These are phyloP conservation scores for Hemiscyllium ocellatum DNA, from an alignment of 2,113 vertebrate species.

Conservation along the genomic window DNA sequence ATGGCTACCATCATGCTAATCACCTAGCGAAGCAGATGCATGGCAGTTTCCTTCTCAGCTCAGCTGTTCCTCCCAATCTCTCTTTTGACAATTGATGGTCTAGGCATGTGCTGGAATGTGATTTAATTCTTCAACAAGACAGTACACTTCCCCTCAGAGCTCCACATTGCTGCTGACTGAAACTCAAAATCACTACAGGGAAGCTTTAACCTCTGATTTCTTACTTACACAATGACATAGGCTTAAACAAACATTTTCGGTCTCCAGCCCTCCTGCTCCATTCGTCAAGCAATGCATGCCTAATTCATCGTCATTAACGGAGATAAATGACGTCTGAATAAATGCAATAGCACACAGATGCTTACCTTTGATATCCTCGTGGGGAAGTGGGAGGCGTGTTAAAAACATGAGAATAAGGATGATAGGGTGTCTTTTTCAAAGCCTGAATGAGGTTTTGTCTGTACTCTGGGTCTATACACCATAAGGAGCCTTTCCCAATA, in stretches of 20 bases:
- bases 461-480: slow-evolving; percentile 99
- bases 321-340: background rate
- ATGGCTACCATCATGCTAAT: slow-evolving; percentile 70
- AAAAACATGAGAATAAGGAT: slow-evolving; percentile 85
- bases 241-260: background rate
- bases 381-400: slow-evolving; percentile 78
- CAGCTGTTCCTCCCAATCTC: slow-evolving; percentile 52
- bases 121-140: slow-evolving; percentile 45
- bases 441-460: slow-evolving; percentile 99
- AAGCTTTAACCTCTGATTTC: background rate
- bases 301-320: background rate
- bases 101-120: slow-evolving; percentile 72
- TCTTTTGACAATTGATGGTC: slow-evolving; percentile 62
- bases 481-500: slow-evolving; percentile 96
- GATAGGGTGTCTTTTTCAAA: slow-evolving; percentile 98
- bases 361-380: slow-evolving; percentile 94
- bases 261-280: background rate
- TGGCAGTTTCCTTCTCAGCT: slow-evolving; percentile 59
- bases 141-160: background rate
- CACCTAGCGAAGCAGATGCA: slow-evolving; percentile 66
- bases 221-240: background rate
- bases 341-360: background rate
- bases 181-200: background rate
- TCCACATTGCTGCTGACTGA: background rate
- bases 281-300: background rate